Percentiles rank a stretch among this genome's conserved stretches.
phyloP scores from a whole-genome alignment of 2,888 invertebrate species.

The Steinernema hermaphroditum region DNA sequence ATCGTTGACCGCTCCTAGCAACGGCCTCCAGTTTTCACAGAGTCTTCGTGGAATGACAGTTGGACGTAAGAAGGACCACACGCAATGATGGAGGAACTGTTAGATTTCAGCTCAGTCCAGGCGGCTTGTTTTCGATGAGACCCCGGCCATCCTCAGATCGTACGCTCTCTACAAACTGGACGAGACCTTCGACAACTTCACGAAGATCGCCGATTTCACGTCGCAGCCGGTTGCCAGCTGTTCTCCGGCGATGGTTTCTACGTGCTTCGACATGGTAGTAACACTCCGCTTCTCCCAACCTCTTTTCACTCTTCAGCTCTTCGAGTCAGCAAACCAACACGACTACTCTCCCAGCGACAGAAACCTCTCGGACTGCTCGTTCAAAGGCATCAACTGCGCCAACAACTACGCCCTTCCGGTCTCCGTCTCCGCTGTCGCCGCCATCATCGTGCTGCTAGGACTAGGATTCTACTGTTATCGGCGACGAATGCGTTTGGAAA shows the following conservation, averaged over 20 bases:
- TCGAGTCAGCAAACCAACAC: not conserved
- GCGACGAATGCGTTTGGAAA: constrained; percentile 40
- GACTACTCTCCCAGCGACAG: not conserved
- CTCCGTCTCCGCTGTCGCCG: not conserved
- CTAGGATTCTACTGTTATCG: not conserved
- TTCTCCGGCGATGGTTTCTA: not conserved
- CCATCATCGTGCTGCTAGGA: not conserved
- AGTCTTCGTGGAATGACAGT: not conserved
- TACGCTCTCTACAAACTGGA: not conserved
- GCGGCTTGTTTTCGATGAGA: not conserved
- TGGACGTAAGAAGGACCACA: not conserved
- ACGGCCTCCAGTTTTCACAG: not conserved
- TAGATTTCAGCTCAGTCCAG: not conserved
- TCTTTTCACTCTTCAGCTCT: no score
- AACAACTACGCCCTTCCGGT: not conserved
- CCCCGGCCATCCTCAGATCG: not conserved
- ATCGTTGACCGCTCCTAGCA: not conserved
- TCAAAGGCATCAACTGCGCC: not conserved
- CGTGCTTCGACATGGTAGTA: not conserved
- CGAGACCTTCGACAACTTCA: not conserved
- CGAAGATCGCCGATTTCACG: not conserved
- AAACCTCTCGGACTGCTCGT: not conserved
- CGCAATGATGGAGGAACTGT: not conserved
- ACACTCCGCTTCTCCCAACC: no score
- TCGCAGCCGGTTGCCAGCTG: not conserved